Evolutionary conservation across 2,888 invertebrate species (phyloP).

Genomic region (Caenorhabditis parvicauda): DNA sequence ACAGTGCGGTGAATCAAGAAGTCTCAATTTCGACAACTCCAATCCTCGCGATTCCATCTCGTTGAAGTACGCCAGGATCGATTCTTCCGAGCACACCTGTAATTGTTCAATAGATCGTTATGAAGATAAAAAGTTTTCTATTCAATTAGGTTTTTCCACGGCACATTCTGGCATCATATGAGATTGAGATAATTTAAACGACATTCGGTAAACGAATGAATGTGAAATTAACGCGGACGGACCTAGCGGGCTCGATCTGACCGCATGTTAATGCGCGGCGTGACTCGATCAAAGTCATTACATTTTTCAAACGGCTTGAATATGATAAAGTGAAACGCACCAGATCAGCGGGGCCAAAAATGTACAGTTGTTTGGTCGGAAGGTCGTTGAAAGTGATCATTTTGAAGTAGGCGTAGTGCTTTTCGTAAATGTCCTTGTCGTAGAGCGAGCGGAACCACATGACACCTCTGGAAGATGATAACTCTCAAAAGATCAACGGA

Average conservation of each 20-base stretch:
- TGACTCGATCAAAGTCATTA: background rate
- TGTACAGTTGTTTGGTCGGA: slow-evolving; percentile 70
- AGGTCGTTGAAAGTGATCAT: slow-evolving; percentile 47
- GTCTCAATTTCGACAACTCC: slow-evolving; percentile 17
- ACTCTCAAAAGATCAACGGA: background rate
- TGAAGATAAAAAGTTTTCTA: background rate
- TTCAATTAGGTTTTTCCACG: background rate
- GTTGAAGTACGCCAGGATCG: slow-evolving; percentile 31
- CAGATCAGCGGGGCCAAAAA: slow-evolving; percentile 63
- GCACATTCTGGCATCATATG: background rate
- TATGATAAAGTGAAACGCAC: slow-evolving; percentile 4
- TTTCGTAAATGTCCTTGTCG: slow-evolving; percentile 47
- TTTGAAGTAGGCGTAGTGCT: slow-evolving; percentile 55
- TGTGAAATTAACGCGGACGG: background rate
- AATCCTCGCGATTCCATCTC: slow-evolving; percentile 21
- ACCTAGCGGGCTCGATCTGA: too few species aligned
- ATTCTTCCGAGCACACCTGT: slow-evolving; percentile 38
- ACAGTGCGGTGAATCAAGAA: slow-evolving; percentile 76
- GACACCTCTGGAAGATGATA: slow-evolving; percentile 20
- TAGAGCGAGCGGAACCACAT: slow-evolving; percentile 50
- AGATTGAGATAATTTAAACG: background rate
- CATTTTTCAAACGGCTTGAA: background rate
- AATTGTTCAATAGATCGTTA: slow-evolving; percentile 4
- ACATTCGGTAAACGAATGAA: background rate
- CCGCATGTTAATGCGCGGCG: background rate